These are phyloP conservation scores for Pseudoips prasinana DNA, from an alignment of 2,888 invertebrate species.

Conservation along the genomic window DNA sequence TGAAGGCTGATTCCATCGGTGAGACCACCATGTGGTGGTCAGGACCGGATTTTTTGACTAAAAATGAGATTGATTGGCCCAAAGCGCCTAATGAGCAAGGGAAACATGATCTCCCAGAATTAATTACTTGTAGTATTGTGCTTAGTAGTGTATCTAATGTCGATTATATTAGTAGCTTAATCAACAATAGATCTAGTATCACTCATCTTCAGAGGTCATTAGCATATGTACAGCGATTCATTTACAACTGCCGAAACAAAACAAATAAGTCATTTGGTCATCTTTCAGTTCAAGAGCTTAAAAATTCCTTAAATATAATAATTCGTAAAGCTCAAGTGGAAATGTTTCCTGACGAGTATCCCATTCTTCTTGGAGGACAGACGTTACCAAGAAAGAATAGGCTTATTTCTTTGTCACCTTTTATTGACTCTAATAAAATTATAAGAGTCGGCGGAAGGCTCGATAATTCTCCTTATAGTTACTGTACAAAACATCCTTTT, in stretches of 20 bases:
- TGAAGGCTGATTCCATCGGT: slow-evolving; percentile 9
- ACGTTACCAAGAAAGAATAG: slow-evolving; percentile 1
- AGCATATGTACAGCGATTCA: too few species aligned
- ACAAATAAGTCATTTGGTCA: background rate
- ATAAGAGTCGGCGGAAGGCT: slow-evolving; percentile 4
- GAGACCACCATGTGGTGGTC: slow-evolving; percentile 15
- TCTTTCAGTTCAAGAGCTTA: background rate
- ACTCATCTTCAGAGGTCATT: background rate
- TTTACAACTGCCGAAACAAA: too few species aligned
- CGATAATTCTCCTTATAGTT: slow-evolving; percentile 1
- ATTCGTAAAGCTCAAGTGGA: background rate
- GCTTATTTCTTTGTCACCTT: slow-evolving; percentile 3
- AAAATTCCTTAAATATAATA: background rate
- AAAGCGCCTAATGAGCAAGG: background rate
- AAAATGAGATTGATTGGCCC: background rate
- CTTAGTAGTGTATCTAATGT: background rate
- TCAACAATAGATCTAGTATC: slow-evolving; percentile 2
- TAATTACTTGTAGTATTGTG: background rate
- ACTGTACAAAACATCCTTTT: slow-evolving; percentile 1
- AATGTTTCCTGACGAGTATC: slow-evolving; percentile 3
- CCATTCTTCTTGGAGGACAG: background rate
- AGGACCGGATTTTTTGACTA: slow-evolving; percentile 4
- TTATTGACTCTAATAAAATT: slow-evolving; percentile 1
- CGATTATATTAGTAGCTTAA: slow-evolving; percentile 1
- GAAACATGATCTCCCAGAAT: background rate